Evolutionary conservation across 2,888 invertebrate genomes (phyloP), one percentile per base, ranked within the genome.

Genomic region (Hydropsyche betteni): DNA sequence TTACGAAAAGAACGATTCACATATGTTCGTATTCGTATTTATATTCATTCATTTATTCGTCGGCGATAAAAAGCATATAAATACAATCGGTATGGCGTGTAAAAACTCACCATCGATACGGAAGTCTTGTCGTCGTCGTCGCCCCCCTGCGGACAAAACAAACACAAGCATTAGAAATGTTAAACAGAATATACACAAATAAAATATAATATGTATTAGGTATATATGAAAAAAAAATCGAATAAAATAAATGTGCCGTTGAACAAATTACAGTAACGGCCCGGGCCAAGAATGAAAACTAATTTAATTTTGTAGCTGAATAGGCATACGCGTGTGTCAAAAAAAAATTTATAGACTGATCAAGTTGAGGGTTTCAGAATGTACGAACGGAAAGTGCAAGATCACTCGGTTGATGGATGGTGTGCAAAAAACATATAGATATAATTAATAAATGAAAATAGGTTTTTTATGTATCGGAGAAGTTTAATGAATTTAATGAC

Each of bases 121-220:
- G 90, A 90, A 82, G 89, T 91, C 83, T 91, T 88, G 84, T 93
- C 93, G 83, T 93, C 93, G 82, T 93, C 93, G 81, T 92, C 92
- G 80, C 88, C 86, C 81, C 90, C 90, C 91, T 91, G 90, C 81
- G 85, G 88, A 88, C 83, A 88, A 85, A 85, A 80, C 78, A 81
- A 81, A 80, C 80, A 76, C 79, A 52, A 69, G 79, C 76, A 74
- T 81, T 78, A 80, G 80, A 80, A 74, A 79, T 79, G 83, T 79
- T 80, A 71, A 69, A 61, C 24, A 73, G 79, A 83, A 82, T 83
- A 82, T 84, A 81, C 80, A 81, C 82, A 83, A 84, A 83, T 83
- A 82, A 84, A 84, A 84, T 83, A 83, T 83, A 83, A 82, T 83
- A 44, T 44, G 44, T 44, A 44, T 44, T 71, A 61, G n/a, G n/a